Percentiles rank a stretch among this genome's conserved stretches.
These are phyloP conservation scores for Podotricha telesiphe DNA, from an alignment of 2,888 invertebrate genomes.

Conservation along the genomic window DNA sequence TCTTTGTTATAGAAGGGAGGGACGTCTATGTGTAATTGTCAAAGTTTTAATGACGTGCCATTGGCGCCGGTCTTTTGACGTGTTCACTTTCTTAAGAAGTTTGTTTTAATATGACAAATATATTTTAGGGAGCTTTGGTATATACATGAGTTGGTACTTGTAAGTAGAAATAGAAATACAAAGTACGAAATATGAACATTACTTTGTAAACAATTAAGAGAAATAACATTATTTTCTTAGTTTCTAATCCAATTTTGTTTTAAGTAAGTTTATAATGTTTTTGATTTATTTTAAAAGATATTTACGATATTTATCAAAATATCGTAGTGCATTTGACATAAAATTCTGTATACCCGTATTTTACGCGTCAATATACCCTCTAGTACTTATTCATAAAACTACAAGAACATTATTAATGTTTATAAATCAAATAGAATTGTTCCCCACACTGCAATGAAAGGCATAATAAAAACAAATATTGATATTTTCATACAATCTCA, in stretches of 20 bases:
- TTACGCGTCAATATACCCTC: not conserved
- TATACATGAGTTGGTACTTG: not conserved
- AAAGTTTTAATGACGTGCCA: constrained; percentile 44
- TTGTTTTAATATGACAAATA: constrained; percentile 22
- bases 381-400: not conserved
- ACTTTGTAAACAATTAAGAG: no score
- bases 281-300: no score
- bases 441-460: not conserved
- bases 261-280: no score
- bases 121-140: constrained; percentile 4
- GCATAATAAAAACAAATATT: not conserved
- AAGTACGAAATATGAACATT: not conserved
- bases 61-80: constrained; percentile 38
- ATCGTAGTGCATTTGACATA: no score
- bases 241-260: no score
- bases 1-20: constrained; percentile 19
- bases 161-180: not conserved
- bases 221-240: no score
- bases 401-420: not conserved
- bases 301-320: no score
- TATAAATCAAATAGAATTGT: not conserved
- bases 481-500: constrained; percentile 7
- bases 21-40: constrained; percentile 40
- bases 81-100: constrained; percentile 35
- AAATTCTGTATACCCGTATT: not conserved